Conservation (phyloP, 2,797 vertebrate species). For the Ateles fusciceps region DNA sequence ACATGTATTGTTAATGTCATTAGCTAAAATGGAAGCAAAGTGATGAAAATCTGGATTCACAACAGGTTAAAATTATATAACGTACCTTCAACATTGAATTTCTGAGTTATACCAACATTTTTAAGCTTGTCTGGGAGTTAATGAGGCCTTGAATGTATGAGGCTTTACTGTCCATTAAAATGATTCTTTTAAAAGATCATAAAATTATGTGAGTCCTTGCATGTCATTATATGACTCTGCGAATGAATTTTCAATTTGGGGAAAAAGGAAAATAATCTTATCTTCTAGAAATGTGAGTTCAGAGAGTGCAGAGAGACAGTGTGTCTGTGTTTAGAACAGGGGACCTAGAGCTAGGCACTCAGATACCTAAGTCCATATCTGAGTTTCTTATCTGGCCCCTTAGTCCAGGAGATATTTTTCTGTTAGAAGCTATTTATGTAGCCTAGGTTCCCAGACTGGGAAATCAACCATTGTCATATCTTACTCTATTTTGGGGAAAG, state of each 20-base stretch:
- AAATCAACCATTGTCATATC: background rate
- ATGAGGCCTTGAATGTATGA: conserved; percentile 60
- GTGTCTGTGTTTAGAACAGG: background rate
- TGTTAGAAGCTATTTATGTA: background rate
- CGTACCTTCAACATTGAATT: conserved; percentile 36
- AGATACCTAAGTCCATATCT: background rate
- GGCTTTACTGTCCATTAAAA: conserved; percentile 53
- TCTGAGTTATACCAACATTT: conserved; percentile 29
- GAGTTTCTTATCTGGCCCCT: background rate
- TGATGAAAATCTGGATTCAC: conserved; percentile 32
- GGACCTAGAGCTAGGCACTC: background rate
- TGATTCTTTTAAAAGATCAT: conserved; percentile 57
- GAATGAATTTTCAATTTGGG: conserved; percentile 54
- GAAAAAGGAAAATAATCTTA: background rate
- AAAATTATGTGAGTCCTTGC: conserved; percentile 51
- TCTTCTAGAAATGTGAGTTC: conserved; percentile 17
- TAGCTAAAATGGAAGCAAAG: conserved; percentile 30
- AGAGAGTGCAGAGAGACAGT: background rate
- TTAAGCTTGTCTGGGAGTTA: conserved; percentile 60
- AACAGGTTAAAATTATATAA: conserved; percentile 1
- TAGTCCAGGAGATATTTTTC: background rate
- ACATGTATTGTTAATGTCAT: background rate
- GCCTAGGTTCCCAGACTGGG: background rate
- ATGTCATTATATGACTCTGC: conserved; percentile 42
- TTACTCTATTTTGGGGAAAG: background rate